A percentile compares a stretch with the other conserved stretches of the same genome.
Conservation (phyloP, 2,113 vertebrate genomes). For the Misgurnus mizolepis region DNA sequence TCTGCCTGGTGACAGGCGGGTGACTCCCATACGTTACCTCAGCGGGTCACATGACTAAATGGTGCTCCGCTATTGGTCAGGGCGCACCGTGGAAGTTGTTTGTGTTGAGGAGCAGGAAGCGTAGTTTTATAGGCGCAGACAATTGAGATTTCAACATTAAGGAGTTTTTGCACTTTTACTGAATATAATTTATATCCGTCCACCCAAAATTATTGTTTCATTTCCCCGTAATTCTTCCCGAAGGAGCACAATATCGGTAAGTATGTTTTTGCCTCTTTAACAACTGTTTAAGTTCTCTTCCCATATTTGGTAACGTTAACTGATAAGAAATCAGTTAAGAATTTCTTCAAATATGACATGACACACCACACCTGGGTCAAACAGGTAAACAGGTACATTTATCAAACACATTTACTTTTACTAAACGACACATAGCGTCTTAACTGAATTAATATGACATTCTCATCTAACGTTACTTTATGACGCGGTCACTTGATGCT, state of each 20-base stretch:
- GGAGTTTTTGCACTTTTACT: neutral
- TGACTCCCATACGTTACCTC: conserved; percentile 38
- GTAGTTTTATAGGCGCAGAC: conserved; percentile 22
- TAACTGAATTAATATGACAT: neutral
- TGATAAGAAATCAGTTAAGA: conserved; percentile 4
- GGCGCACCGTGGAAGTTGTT: conserved; percentile 60
- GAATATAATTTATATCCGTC: neutral
- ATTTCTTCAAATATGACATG: neutral
- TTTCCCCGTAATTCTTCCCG: neutral
- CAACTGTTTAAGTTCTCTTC: neutral
- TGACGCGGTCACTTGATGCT: neutral
- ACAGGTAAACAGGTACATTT: neutral
- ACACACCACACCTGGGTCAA: neutral
- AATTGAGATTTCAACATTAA: neutral
- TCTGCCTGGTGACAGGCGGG: conserved; percentile 53
- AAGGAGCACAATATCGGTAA: conserved; percentile 48
- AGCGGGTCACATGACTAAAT: conserved; percentile 60
- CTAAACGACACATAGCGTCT: neutral
- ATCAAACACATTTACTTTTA: neutral
- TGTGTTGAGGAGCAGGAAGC: conserved; percentile 65
- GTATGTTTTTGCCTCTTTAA: conserved; percentile 57
- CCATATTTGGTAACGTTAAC: neutral
- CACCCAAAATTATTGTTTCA: neutral
- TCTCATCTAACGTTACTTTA: neutral
- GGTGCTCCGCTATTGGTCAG: conserved; percentile 57